Evolutionary conservation across 2,113 vertebrate species (phyloP).

Genomic region (Gobius niger): DNA sequence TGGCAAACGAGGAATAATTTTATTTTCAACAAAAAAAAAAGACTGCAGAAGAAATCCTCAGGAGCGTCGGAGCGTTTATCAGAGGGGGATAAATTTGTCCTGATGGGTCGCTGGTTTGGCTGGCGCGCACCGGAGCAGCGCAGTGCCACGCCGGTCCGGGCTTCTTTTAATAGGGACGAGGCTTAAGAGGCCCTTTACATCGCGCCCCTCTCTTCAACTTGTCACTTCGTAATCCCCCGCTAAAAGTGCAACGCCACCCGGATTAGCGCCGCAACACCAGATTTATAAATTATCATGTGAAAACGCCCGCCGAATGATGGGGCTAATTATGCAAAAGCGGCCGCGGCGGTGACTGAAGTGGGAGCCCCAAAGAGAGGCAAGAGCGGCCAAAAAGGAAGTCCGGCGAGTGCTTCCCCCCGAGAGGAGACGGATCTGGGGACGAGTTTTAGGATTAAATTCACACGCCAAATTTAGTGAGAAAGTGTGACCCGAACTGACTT

Average conservation of each 20-base stretch:
- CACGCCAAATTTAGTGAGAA: no score
- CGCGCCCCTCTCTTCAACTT: slow-evolving; percentile 77
- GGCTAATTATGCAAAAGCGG: slow-evolving; percentile 68
- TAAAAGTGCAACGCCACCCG: slow-evolving; percentile 70
- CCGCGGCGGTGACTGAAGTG: no score
- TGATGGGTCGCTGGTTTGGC: slow-evolving; percentile 48
- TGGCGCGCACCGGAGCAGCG: slow-evolving; percentile 68
- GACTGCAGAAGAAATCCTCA: no score
- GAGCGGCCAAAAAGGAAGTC: slow-evolving; percentile 16
- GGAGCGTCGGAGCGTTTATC: slow-evolving; percentile 65
- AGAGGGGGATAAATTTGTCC: slow-evolving; percentile 49
- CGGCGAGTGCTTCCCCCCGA: no score
- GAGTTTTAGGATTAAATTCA: no score
- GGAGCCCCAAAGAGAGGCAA: no score
- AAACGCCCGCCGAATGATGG: slow-evolving; percentile 66
- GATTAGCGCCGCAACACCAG: slow-evolving; percentile 74
- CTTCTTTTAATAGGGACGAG: slow-evolving; percentile 75
- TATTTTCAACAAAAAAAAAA: slow-evolving; percentile 2
- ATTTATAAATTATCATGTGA: slow-evolving; percentile 76
- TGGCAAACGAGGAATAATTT: slow-evolving; percentile 42
- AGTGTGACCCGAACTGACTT: no score
- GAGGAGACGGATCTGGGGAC: no score
- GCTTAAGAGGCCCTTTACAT: slow-evolving; percentile 78
- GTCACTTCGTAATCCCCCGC: slow-evolving; percentile 76
- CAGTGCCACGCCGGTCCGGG: slow-evolving; percentile 64